Evolutionary conservation across 2,888 invertebrate species (phyloP).

Genomic region (Parthenolecanium corni): DNA sequence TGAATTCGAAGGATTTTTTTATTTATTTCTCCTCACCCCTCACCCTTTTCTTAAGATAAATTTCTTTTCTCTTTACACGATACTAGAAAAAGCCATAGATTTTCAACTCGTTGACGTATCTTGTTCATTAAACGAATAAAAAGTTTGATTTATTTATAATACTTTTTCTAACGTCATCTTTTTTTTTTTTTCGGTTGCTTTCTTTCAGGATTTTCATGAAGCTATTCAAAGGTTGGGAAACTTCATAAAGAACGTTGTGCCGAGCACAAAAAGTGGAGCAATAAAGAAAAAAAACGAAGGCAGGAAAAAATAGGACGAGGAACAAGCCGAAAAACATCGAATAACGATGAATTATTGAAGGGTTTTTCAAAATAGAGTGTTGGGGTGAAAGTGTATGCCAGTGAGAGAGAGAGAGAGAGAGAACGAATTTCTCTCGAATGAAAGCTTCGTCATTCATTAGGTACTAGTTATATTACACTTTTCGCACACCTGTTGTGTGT

Average conservation of each 20-base stretch:
- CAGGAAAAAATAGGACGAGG: not conserved
- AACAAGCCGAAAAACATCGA: conserved; percentile 17
- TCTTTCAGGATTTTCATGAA: conserved; percentile 6
- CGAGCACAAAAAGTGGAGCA: not conserved
- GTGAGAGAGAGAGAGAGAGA: too few species aligned
- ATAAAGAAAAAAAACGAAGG: not conserved
- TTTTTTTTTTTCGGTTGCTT: conserved; percentile 10
- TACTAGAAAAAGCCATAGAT: not conserved
- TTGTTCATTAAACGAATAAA: conserved; percentile 11
- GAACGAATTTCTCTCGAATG: conserved; percentile 5
- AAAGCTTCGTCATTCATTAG: conserved; percentile 20
- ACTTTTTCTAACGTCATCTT: not conserved
- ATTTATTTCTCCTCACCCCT: too few species aligned
- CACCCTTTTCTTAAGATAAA: not conserved
- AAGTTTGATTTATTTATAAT: conserved; percentile 16
- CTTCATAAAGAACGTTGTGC: not conserved
- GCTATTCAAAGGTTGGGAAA: not conserved
- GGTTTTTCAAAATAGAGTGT: not conserved
- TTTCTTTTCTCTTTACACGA: not conserved
- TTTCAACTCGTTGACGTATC: not conserved
- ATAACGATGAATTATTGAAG: conserved; percentile 19
- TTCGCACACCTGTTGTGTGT: conserved; percentile 17
- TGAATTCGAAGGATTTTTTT: not conserved
- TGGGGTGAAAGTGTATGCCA: too few species aligned
- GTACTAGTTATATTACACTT: conserved; percentile 17